phyloP scores from a whole-genome alignment of 2,113 vertebrate genomes.

The Columba livia region DNA sequence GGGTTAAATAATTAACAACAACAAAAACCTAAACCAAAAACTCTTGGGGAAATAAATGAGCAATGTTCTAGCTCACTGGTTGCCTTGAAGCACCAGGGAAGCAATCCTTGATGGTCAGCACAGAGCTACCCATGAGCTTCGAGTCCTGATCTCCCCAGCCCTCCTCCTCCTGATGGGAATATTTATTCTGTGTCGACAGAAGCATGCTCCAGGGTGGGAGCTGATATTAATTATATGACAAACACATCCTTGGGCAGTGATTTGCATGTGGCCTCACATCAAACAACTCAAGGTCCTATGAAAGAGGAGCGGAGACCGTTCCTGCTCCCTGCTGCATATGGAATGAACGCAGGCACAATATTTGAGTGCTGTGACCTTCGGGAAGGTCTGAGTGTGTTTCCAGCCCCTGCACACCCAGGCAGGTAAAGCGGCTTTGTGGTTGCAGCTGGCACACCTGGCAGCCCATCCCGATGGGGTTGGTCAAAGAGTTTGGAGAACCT shows the following conservation, averaged over 20 bases:
- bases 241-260: constrained; percentile 54
- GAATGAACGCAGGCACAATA: background rate
- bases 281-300: constrained; percentile 43
- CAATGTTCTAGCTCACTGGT: background rate
- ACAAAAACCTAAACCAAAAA: background rate
- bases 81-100: background rate
- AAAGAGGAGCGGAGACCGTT: background rate
- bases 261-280: constrained; percentile 43
- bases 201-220: background rate
- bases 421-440: background rate
- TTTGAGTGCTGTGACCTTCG: constrained; percentile 39
- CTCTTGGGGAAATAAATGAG: background rate
- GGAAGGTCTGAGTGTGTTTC: background rate
- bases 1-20: background rate
- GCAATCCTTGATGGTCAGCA: background rate
- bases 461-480: background rate
- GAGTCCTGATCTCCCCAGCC: background rate
- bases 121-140: background rate
- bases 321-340: constrained; percentile 30
- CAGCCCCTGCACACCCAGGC: background rate
- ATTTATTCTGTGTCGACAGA: constrained; percentile 48
- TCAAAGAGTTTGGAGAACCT: background rate
- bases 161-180: background rate
- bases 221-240: constrained; percentile 62
- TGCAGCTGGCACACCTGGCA: background rate